A percentile compares a stretch with the other conserved stretches of the same genome.
These are phyloP conservation scores for Turdus rufiventris DNA, from an alignment of 2,113 vertebrate species.

Conservation along the genomic window DNA sequence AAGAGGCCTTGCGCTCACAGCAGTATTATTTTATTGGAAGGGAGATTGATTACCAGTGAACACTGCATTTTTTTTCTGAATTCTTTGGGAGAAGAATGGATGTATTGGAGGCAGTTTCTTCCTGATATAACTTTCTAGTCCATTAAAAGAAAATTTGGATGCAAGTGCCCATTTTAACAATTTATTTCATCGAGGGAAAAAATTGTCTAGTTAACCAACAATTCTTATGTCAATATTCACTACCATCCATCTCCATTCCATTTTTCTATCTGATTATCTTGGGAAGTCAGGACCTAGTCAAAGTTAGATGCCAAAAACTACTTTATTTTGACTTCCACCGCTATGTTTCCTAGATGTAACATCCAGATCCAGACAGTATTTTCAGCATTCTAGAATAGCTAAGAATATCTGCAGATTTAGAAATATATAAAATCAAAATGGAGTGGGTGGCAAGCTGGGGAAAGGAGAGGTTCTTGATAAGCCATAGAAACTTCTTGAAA, in stretches of 20 bases:
- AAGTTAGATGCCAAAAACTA: background rate
- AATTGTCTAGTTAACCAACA: background rate
- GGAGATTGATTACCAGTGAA: background rate
- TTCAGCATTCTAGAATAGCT: background rate
- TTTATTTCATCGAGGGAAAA: background rate
- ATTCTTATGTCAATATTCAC: background rate
- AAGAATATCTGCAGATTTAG: background rate
- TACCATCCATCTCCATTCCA: background rate
- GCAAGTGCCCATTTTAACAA: background rate
- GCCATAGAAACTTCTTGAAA: background rate
- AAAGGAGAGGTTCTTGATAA: background rate
- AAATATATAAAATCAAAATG: background rate
- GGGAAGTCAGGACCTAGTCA: background rate
- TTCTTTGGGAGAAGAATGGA: background rate
- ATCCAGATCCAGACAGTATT: background rate
- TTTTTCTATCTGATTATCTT: background rate
- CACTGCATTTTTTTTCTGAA: background rate
- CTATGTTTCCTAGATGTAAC: background rate
- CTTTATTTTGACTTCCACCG: background rate
- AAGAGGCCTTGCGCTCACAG: background rate
- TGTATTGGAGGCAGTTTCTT: background rate
- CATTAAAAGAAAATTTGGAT: background rate
- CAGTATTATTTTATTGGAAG: background rate
- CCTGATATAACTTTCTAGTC: background rate
- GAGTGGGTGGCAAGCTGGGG: background rate